These are phyloP conservation scores for Lagria hirta DNA, from an alignment of 2,888 invertebrate genomes.

Conservation along the genomic window DNA sequence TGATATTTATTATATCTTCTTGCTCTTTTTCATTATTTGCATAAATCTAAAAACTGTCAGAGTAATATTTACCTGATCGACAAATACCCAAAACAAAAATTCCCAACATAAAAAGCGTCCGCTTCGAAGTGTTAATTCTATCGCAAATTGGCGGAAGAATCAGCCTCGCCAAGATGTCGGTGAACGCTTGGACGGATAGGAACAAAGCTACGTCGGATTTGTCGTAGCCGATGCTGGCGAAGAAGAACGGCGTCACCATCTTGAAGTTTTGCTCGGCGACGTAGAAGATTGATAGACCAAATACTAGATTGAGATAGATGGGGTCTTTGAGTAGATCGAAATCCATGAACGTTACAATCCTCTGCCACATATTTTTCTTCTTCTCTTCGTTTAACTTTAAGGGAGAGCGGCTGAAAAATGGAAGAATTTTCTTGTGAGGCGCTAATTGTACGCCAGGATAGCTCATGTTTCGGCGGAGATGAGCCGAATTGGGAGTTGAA, in stretches of 20 bases:
- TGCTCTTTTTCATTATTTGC: too few relatives aligned
- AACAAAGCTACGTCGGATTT: slow-evolving; percentile 72
- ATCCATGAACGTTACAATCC: slow-evolving; percentile 66
- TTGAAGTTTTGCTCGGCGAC: slow-evolving; percentile 76
- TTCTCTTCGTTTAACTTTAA: slow-evolving; percentile 28
- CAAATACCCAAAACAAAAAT: slow-evolving; percentile 71
- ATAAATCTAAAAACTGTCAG: too few relatives aligned
- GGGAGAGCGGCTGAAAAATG: slow-evolving; percentile 40
- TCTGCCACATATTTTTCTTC: slow-evolving; percentile 46
- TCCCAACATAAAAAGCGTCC: slow-evolving; percentile 71
- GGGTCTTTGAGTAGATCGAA: slow-evolving; percentile 71
- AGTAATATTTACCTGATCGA: slow-evolving; percentile 68
- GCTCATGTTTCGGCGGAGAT: slow-evolving; percentile 51
- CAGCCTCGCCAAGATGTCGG: slow-evolving; percentile 72
- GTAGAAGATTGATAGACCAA: slow-evolving; percentile 72
- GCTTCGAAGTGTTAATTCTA: slow-evolving; percentile 63
- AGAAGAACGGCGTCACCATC: slow-evolving; percentile 47
- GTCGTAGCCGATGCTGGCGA: slow-evolving; percentile 48
- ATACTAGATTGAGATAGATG: slow-evolving; percentile 70
- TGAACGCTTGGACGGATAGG: slow-evolving; percentile 72
- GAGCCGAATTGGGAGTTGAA: slow-evolving; percentile 16
- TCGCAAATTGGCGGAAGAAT: slow-evolving; percentile 75
- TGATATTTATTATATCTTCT: too few relatives aligned
- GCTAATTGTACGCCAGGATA: slow-evolving; percentile 50
- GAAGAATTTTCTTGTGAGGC: slow-evolving; percentile 43